phyloP scores from a whole-genome alignment of 2,113 vertebrate species.

The Rhea pennata region DNA sequence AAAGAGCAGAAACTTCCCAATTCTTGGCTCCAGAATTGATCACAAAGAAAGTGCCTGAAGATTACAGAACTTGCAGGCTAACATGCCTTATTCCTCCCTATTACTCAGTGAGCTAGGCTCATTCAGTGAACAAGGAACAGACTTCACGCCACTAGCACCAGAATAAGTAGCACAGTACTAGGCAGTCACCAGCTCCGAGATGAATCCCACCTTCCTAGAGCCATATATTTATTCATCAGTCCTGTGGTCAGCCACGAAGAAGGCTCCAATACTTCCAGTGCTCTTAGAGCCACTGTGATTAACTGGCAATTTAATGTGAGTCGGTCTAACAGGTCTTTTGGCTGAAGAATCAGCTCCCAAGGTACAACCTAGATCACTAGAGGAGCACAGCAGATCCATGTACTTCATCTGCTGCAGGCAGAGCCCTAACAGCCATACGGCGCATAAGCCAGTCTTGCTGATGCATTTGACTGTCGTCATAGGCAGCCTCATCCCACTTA shows the following conservation, averaged over 20 bases:
- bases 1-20: neutral
- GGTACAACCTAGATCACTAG: neutral
- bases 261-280: neutral
- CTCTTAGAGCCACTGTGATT: neutral
- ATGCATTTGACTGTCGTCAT: too few species aligned
- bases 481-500: neutral
- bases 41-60: neutral
- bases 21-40: neutral
- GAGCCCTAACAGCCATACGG: neutral
- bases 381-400: neutral
- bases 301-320: neutral
- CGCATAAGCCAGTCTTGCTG: neutral
- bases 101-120: neutral
- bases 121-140: neutral
- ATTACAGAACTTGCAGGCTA: neutral
- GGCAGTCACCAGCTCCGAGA: rapidly evolving
- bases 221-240: neutral
- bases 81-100: neutral
- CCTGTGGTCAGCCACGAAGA: neutral
- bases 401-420: neutral
- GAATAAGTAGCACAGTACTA: neutral
- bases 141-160: neutral
- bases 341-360: neutral
- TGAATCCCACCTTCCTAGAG: neutral
- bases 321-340: neutral